Conservation (phyloP, 1,140 invertebrate species). For the Acyrthosiphon pisum region DNA sequence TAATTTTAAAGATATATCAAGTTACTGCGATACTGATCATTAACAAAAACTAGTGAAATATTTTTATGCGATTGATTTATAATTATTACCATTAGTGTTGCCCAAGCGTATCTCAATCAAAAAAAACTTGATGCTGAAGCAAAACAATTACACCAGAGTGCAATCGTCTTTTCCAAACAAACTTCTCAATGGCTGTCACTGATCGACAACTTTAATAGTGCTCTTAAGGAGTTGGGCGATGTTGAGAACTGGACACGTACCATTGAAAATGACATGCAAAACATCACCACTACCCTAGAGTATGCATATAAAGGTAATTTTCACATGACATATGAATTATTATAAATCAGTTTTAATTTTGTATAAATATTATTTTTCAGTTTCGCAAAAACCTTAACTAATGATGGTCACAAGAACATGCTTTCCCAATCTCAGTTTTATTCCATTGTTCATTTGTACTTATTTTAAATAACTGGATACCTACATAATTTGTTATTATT, state of each 20-base stretch:
- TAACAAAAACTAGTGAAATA: background rate
- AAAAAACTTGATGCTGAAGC: constrained; percentile 96
- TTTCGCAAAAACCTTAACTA: constrained; percentile 29
- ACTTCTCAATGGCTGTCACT: constrained; percentile 94
- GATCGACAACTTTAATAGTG: constrained; percentile 93
- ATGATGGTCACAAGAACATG: background rate
- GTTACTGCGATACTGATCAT: background rate
- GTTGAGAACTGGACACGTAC: constrained; percentile 98
- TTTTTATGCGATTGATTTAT: background rate
- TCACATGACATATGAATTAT: background rate
- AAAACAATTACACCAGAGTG: constrained; percentile 93
- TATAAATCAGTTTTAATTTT: background rate
- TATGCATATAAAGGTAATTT: constrained; percentile 86
- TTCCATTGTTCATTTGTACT: background rate
- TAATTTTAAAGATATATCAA: background rate
- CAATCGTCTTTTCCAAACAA: constrained; percentile 94
- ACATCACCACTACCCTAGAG: constrained; percentile 90
- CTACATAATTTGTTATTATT: background rate
- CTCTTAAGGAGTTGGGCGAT: constrained; percentile 97
- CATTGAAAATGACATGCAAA: constrained; percentile 95
- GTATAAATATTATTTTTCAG: background rate
- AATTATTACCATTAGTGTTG: constrained; percentile 72
- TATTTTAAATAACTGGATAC: background rate
- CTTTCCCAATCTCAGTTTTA: background rate
- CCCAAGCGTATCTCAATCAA: constrained; percentile 97